Percentiles rank a stretch among this genome's conserved stretches.
Conservation (phyloP, 2,113 vertebrate genomes). For the Nanorana parkeri region DNA sequence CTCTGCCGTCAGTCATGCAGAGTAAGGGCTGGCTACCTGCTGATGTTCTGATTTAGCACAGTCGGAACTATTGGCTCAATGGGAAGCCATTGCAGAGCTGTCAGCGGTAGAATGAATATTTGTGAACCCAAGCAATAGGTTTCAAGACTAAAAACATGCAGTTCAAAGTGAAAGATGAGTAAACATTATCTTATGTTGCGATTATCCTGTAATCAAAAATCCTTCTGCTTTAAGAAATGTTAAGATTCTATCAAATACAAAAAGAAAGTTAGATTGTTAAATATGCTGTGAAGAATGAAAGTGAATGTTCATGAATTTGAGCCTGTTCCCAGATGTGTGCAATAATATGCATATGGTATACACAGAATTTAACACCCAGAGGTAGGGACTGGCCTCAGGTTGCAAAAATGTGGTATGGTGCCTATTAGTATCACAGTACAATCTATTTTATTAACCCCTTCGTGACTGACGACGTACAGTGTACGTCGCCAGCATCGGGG, state of each 20-base stretch:
- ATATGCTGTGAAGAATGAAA: too few species aligned
- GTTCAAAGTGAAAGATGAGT: slow-evolving; percentile 20
- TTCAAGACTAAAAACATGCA: slow-evolving; percentile 19
- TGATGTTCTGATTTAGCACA: slow-evolving; percentile 56
- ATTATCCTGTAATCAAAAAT: slow-evolving; percentile 1
- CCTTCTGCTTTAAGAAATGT: slow-evolving; percentile 1
- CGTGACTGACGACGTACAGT: too few species aligned
- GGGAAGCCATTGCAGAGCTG: slow-evolving; percentile 45
- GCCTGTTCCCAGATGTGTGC: too few species aligned
- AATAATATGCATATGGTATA: too few species aligned
- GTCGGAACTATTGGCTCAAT: slow-evolving; percentile 47
- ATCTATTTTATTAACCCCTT: too few species aligned
- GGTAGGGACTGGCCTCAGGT: too few species aligned
- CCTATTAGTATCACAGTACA: too few species aligned
- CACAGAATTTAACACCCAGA: too few species aligned
- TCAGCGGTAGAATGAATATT: slow-evolving; percentile 28
- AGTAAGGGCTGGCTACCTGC: slow-evolving; percentile 42
- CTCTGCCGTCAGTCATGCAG: slow-evolving; percentile 25
- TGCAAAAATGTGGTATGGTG: too few species aligned
- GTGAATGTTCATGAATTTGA: too few species aligned
- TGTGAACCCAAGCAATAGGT: slow-evolving; percentile 30
- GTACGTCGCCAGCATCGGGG: too few species aligned
- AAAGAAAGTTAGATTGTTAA: neutral
- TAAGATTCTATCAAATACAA: neutral
- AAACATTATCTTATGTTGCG: neutral